Evolutionary conservation across 2,113 vertebrate species (phyloP).

Genomic region (Protomyctophum bolini): DNA sequence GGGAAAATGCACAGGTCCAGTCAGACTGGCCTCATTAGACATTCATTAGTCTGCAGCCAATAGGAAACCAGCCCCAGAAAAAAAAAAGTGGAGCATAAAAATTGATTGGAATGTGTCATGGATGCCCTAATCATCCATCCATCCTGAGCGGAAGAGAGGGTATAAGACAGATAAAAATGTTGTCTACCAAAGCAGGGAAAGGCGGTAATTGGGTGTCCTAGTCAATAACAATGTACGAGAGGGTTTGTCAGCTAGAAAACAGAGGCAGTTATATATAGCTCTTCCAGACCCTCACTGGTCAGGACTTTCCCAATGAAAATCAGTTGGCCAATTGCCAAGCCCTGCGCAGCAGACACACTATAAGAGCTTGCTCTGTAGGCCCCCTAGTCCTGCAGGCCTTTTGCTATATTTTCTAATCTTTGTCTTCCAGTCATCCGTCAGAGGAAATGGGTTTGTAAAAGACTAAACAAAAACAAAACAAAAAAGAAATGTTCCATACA

Average conservation of each 20-base stretch:
- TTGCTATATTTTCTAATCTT: constrained; percentile 68
- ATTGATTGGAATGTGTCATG: constrained; percentile 48
- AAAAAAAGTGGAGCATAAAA: constrained; percentile 24
- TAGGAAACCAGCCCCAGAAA: constrained; percentile 34
- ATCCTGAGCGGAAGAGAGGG: constrained; percentile 34
- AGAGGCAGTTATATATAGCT: constrained; percentile 72
- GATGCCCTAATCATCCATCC: constrained; percentile 44
- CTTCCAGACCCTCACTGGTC: constrained; percentile 60
- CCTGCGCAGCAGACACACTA: constrained; percentile 56
- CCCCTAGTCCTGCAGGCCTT: constrained; percentile 66
- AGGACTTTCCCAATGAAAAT: constrained; percentile 73
- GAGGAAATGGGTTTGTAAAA: constrained; percentile 50
- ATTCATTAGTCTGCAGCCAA: constrained; percentile 62
- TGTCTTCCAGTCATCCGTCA: constrained; percentile 73
- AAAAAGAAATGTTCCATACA: constrained; percentile 35
- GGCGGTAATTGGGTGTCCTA: constrained; percentile 63
- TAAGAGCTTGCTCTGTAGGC: constrained; percentile 62
- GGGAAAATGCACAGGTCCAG: constrained; percentile 47
- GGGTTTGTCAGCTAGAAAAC: constrained; percentile 66
- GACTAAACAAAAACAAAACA: constrained; percentile 29
- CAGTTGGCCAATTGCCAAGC: constrained; percentile 61
- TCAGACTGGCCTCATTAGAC: constrained; percentile 61
- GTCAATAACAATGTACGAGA: constrained; percentile 69
- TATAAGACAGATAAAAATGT: constrained; percentile 44
- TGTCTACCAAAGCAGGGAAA: constrained; percentile 50